Base-by-base conservation (phyloP, 2,888 invertebrate species). In the Drosophila austrosaltans region DNA sequence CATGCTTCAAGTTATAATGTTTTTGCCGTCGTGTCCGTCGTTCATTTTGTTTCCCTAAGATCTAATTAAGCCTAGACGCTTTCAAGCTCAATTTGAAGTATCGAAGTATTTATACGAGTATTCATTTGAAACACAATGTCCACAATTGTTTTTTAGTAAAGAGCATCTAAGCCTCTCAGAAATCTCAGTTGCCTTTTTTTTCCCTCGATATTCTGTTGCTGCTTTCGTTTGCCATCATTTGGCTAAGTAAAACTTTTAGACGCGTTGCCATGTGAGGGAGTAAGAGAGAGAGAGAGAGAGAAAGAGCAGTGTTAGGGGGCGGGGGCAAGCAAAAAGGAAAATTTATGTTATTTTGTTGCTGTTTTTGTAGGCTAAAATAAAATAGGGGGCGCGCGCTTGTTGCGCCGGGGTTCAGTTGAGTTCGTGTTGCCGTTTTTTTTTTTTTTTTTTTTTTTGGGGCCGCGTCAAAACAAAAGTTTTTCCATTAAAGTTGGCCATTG, bases 391-490 rank as follows among this genome's bases (percentile, higher is more conserved):
- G 75, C 72, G 68, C 63, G 75, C 75, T 69, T 74, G 67, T 66
- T 69, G 74, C 64, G 64, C 63, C 56, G 8, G 36, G 48, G 48
- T 48, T n/a, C 53, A 53, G 30, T 42, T 61, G 63, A 64, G 60
- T 16, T 60, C 63, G 39, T 30, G 59, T 36, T 56, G 63, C 40
- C 69, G 70, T 16, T 16, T 16, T 16, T 16, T 16, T 16, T 16
- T 16, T 16, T 16, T 16, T 16, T 16, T 16, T 16, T 63, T 64
- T 61, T 65, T 69, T 32, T 66, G 42, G 74, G 74, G 70, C 66
- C 70, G 81, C 84, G 78, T 78, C 85, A 79, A 87, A 87, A 84
- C 78, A 77, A 87, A 89, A 90, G 83, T 89, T 89, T 89, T 89
- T 80, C 88, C 88, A 89, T 89, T 90, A 89, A 90, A 87, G 88